Evolutionary conservation across 2,888 invertebrate species (phyloP), one percentile per base, ranked within the genome.

Genomic region (Monopis laevigella): DNA sequence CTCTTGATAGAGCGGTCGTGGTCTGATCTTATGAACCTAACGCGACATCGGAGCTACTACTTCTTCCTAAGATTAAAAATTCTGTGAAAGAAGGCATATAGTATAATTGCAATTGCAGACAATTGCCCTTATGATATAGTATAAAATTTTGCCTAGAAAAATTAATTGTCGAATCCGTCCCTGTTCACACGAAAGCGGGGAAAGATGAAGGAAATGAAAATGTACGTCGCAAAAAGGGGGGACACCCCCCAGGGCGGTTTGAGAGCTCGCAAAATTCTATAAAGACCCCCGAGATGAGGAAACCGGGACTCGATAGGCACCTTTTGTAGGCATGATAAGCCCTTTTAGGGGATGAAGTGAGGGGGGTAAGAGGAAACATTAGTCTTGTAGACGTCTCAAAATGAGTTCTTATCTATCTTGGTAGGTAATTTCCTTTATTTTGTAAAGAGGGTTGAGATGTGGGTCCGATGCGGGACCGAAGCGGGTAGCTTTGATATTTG

Each of bases 201-300:
- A 80, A 80, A 80, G 78, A 78, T 80, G 78, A 78, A 80, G 78
- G 78, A 80, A 80, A 80, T 80, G 78, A 80, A 78, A 78, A 75
- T 75, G 78, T 77, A 74, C 78, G 72, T 70, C 65, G 75, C 78
- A 77, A 77, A 78, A 78, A 74, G 73, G 78, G 75, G 75, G 69
- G 21, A 51, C 52, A 54, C 58, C 56, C 49, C 62, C 54, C 51
- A 45, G 48, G 44, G 45, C 46, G 50, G 56, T 51, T 57, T 59
- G 58, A 16, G 34, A 19, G 19, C 30, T 12, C 67, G 68, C 75
- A 77, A 78, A 77, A 78, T 77, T 78, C 70, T 77, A 71, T 75
- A 75, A 74, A 75, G 72, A 66, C 55, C 59, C 48, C 51, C 51
- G 56, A 53, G 55, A 55, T 45, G 40, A 41, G 41, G 44, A 41